Percentiles rank a stretch among this genome's conserved stretches.
Conservation (phyloP, 2,888 invertebrate genomes). For the Himalopsyche anomala region DNA sequence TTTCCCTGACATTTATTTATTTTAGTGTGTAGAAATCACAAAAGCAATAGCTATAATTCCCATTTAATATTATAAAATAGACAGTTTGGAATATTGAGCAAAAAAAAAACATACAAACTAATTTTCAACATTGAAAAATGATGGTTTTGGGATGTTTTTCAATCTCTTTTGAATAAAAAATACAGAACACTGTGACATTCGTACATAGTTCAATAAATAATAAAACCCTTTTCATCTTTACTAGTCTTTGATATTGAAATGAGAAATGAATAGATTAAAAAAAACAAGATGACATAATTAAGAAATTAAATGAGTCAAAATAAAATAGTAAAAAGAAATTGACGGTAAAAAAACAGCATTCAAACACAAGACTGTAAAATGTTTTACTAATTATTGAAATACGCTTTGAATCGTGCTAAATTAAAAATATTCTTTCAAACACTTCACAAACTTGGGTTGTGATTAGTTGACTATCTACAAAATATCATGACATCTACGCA, state of each 20-base stretch:
- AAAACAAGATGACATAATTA: background rate
- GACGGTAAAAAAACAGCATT: conserved; percentile 17
- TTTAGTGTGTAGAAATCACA: too few relatives aligned
- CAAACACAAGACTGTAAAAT: conserved; percentile 64
- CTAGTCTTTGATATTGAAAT: background rate
- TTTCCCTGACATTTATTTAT: too few relatives aligned
- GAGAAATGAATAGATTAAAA: background rate
- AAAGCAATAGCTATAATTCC: too few relatives aligned
- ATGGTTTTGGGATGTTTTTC: too few relatives aligned
- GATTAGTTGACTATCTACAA: conserved; percentile 9
- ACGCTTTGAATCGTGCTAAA: background rate
- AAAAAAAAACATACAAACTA: too few relatives aligned
- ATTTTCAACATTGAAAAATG: too few relatives aligned
- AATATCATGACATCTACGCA: conserved; percentile 21
- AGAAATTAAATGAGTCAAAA: background rate
- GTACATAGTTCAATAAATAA: conserved; percentile 28
- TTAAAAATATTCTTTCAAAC: background rate
- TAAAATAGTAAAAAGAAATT: conserved; percentile 36
- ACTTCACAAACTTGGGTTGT: background rate
- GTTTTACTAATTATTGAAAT: conserved; percentile 55
- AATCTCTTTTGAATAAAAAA: too few relatives aligned
- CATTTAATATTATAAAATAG: too few relatives aligned
- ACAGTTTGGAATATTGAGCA: too few relatives aligned
- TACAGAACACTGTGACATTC: too few relatives aligned
- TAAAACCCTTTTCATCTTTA: conserved; percentile 1